These are phyloP conservation scores for Chelon labrosus DNA, from an alignment of 2,797 vertebrate species.

Conservation along the genomic window DNA sequence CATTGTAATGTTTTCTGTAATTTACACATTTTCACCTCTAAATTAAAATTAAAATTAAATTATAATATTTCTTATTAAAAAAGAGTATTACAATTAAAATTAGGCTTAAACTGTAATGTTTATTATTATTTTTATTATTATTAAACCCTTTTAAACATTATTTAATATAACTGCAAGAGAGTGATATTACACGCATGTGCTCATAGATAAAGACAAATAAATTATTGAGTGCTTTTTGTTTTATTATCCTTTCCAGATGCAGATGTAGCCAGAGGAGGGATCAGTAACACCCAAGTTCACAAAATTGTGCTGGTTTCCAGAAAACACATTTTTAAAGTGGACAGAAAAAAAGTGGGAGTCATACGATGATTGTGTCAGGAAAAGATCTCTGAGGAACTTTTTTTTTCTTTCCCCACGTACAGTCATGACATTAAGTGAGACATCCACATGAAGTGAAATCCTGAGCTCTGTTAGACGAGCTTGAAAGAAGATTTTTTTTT, in stretches of 20 bases:
- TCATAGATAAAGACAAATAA: background rate
- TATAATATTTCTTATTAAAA: background rate
- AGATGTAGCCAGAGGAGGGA: conserved; percentile 54
- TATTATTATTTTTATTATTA: background rate
- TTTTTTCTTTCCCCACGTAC: background rate
- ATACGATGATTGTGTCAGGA: conserved; percentile 48
- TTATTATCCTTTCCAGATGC: conserved; percentile 51
- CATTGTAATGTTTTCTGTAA: background rate
- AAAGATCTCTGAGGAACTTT: conserved; percentile 57
- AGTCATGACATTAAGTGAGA: conserved; percentile 54
- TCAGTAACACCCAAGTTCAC: conserved; percentile 29
- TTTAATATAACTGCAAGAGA: background rate
- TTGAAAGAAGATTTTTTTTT: conserved; percentile 45
- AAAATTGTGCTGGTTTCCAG: conserved; percentile 16
- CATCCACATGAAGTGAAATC: conserved; percentile 53
- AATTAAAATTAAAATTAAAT: background rate
- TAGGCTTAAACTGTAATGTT: background rate
- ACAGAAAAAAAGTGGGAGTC: conserved; percentile 37
- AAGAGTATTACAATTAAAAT: background rate
- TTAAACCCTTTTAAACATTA: background rate
- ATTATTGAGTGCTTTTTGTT: conserved; percentile 30
- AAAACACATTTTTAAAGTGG: conserved; percentile 28
- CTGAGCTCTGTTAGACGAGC: conserved; percentile 15
- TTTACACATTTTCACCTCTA: background rate
- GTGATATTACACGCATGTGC: background rate